Evolutionary conservation across 2,888 invertebrate species (phyloP), one percentile per base, ranked within the genome.

Genomic region (Eristalis pertinax): DNA sequence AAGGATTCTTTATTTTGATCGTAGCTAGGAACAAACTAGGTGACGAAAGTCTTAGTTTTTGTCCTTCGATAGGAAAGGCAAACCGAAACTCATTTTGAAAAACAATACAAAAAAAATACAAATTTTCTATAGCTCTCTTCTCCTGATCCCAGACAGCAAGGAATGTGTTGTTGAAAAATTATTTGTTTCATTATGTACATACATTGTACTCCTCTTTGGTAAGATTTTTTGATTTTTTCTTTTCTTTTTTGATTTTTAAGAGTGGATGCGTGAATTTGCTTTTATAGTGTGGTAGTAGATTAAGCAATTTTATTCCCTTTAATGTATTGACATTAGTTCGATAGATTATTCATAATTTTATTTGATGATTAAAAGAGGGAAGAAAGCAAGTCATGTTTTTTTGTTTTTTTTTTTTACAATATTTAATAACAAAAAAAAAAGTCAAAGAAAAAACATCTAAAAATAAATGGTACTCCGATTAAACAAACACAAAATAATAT

Each of bases 61-160:
- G 58, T 11, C 19, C 43, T 76, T 43, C 29, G 65, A 50, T 65
- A 50, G 7, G n/a, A 74, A 70, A 77, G 62, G 35, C 41, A 76
- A 68, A 62, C 60, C 67, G 35, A 62, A 74, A 74, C 26, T 62
- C 68, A 68, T 67, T 67, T 79, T 43, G 72, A 67, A 79, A 79
- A 79, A 79, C 41, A 68, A 76, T 78, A 74, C 72, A 43, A 64
- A 70, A 74, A n/a, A 68, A 81, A 85, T 81, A 83, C 78, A 83
- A 79, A 56, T 79, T 75, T 72, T 80, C 91, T 93, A 92, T 90
- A 90, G 92, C 93, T 93, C 92, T 93, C 93, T 87, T 84, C 87
- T 92, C 93, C 93, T 92, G 92, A 92, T 93, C 93, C 93, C 93
- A 93, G 92, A 92, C 92, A 92, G 91, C 92, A 92, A 91, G 91